Evolutionary conservation across 2,888 invertebrate species (phyloP), one percentile per base, ranked within the genome.

Genomic region (Bembecia ichneumoniformis): DNA sequence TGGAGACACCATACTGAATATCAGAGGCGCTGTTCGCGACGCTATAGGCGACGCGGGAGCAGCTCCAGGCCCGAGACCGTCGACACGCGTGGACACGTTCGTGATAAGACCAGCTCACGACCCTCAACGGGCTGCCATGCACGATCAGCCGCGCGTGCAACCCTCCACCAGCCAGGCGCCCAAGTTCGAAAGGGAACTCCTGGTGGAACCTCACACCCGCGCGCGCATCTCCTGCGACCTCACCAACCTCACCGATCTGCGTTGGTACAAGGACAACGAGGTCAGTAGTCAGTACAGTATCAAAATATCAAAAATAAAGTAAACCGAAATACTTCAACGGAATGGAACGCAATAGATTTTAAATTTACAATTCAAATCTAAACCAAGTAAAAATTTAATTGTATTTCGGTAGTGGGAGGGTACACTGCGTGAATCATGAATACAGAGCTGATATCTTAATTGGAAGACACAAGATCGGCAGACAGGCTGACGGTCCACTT

Each of bases 261-360:
- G 71, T 36, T 87, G 86, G 86, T 84, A 79, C 57, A 82, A 82
- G 55, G 87, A 86, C 47, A 77, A 77, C 35, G 83, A 86, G 74
- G 80, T 79, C 43, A 55, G 55, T 50, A n/a, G n/a, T n/a, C n/a
- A n/a, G n/a, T n/a, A n/a, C n/a, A n/a, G n/a, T n/a, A n/a, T n/a
- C n/a, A n/a, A n/a, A n/a, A n/a, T n/a, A n/a, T n/a, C n/a, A n/a
- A n/a, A n/a, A n/a, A n/a, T n/a, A n/a, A n/a, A n/a, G n/a, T n/a
- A n/a, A n/a, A n/a, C n/a, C n/a, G n/a, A n/a, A n/a, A n/a, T n/a
- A n/a, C n/a, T n/a, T n/a, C n/a, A n/a, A n/a, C n/a, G n/a, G n/a
- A n/a, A n/a, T n/a, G n/a, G n/a, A n/a, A n/a, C n/a, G n/a, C n/a
- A n/a, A n/a, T n/a, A n/a, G n/a, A n/a, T n/a, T n/a, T n/a, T n/a